Base-by-base conservation (phyloP, 2,888 invertebrate species). In the Pterostichus niger region DNA sequence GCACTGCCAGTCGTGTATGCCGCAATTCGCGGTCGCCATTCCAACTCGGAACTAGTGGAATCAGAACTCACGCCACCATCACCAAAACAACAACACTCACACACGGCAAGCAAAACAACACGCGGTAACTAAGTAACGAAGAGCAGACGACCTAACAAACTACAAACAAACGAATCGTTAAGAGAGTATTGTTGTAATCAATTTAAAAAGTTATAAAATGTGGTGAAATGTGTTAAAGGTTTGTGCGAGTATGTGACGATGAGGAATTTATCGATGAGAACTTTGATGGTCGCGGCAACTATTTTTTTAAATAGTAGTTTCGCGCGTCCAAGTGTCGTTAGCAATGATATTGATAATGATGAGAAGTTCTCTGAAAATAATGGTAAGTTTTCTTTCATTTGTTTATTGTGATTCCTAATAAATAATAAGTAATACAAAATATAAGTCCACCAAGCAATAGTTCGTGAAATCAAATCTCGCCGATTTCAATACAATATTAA, bases 291-390 rank as follows among this genome's bases (percentile, higher is more conserved):
- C 56, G 15, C 13, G 1, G 56, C 56, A 17, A 56, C 56, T 56
- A 56, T 56, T 56, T 56, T 56, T 56, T 56, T 56, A 17, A 56
- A 56, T 56, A 56, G 56, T 56, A 17, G 56, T 13, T 56, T 3
- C 10, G 31, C 64, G 35, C 64, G 33, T 9, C 64, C 64, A 64
- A 64, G 24, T 44, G 9, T 61, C 17, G 13, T 24, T 15, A 78
- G 40, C 35, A 78, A 78, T 56, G 40, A 44, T 24, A 40, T 78
- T 24, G 78, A 78, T 40, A 59, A 33, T 40, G 78, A 78, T 44
- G 78, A 73, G 15, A 11, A 73, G 10, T 6, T 49, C 44, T 73
- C 15, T 35, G 73, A 61, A 24, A 59, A 78, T 59, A 44, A 78
- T 40, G 61, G 78, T 78, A 46, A 59, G 35, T 33, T 24, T n/a